Evolutionary conservation across 2,888 invertebrate genomes (phyloP), one percentile per base, ranked within the genome.

Genomic region (Chloroclystis v-ata): DNA sequence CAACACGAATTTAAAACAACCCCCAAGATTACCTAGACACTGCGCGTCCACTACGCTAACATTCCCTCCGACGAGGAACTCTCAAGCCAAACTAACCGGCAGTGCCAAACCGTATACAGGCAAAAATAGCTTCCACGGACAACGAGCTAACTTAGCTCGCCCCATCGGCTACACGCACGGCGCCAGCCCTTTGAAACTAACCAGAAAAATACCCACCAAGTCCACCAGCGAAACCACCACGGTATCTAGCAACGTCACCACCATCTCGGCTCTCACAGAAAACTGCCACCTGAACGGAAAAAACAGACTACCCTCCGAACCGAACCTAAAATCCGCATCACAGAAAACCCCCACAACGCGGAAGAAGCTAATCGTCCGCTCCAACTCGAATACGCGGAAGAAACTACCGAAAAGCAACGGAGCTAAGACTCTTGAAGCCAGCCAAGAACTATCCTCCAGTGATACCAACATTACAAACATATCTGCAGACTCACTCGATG

Each of bases 401-500:
- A 87, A 86, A 49, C 62, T 82, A 1, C 78, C 86, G 0, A 87
- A 87, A 62, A 75, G 67, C 49, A 74, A 64, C 47, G 52, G 69
- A 2, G 56, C 76, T 1, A 85, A 84, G 49, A 65, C 52, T 11
- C 61, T 84, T 6, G 84, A 83, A 48, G 66, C 77, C 1, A 73
- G 75, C 1, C 85, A 86, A 45, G 89, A 88, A 20, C 56, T 88
- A 49, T 88, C 89, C 32, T 88, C 89, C 25, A 87, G 87, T 49
- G 88, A 88, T 49, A 88, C 89, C 0, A 89, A 87, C 42, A 76
- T 86, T 4, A 88, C 88, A 0, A 87, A 87, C 58, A 81, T 89
- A 54, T 86, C 88, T 0, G 75, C 82, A 0, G 89, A 88, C 41
- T 86, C 88, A 0, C 63, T 89, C 1, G 88, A 89, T 30, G 69